Evolutionary conservation across 2,888 invertebrate species (phyloP).

Genomic region (Bhutanitis thaidina): DNA sequence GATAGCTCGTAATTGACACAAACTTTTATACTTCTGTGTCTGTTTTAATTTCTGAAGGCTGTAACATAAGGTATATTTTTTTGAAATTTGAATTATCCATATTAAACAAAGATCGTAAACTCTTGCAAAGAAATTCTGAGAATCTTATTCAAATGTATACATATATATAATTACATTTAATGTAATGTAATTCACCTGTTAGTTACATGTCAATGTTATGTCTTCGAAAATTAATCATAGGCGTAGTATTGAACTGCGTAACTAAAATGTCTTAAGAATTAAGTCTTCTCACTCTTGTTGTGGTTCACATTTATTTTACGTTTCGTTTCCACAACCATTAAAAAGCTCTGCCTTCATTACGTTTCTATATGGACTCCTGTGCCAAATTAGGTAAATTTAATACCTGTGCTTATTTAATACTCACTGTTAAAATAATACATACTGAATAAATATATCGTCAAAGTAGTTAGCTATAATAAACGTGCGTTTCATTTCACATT

Average conservation of each 20-base stretch:
- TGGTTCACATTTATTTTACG: not conserved
- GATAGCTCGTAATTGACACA: conserved; percentile 21
- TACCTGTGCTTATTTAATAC: conserved; percentile 48
- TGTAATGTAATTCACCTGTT: no score
- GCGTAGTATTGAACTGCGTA: no score
- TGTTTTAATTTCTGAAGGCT: not conserved
- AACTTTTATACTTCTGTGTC: conserved; percentile 7
- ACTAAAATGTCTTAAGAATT: no score
- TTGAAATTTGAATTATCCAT: not conserved
- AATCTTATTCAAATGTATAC: no score
- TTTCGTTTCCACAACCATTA: conserved; percentile 12
- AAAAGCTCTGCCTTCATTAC: conserved; percentile 24
- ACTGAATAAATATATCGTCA: conserved; percentile 43
- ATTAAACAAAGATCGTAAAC: no score
- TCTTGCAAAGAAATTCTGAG: no score
- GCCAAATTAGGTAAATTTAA: conserved; percentile 67
- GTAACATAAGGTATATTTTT: not conserved
- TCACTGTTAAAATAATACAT: conserved; percentile 42
- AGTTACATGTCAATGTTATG: no score
- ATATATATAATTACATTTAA: no score
- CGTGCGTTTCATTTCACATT: conserved; percentile 67
- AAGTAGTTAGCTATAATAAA: conserved; percentile 72
- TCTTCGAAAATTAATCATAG: no score
- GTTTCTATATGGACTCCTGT: conserved; percentile 45
- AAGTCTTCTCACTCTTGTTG: no score